phyloP scores from a whole-genome alignment of 2,113 vertebrate species.

The Camelus dromedarius region DNA sequence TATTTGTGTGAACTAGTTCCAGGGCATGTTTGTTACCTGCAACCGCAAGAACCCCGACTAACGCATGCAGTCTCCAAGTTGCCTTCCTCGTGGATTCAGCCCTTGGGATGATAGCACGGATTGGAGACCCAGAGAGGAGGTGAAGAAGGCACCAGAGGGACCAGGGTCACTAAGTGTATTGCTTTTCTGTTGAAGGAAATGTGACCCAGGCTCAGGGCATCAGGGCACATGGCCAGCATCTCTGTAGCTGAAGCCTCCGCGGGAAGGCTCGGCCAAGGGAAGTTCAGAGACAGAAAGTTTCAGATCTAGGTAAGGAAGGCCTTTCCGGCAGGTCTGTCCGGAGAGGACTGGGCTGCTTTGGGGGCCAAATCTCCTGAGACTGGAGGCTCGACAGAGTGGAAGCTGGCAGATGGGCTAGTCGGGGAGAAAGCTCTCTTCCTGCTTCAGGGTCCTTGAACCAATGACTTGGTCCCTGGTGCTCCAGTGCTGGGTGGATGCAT shows the following conservation, averaged over 20 bases:
- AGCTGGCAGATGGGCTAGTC: neutral
- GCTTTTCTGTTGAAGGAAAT: neutral
- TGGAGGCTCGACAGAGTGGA: neutral
- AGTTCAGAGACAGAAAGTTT: neutral
- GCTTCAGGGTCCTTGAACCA: neutral
- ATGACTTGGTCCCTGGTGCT: neutral
- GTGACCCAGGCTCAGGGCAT: neutral
- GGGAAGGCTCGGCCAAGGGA: accelerated
- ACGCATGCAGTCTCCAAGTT: neutral
- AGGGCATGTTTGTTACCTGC: neutral
- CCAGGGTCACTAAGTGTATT: neutral
- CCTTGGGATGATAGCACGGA: neutral
- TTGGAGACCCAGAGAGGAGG: neutral
- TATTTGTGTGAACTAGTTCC: neutral
- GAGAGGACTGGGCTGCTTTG: neutral
- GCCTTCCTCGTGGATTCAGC: neutral
- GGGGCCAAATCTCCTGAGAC: neutral
- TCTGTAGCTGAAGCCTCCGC: neutral
- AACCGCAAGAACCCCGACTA: too few species aligned
- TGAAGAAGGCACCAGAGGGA: too few species aligned
- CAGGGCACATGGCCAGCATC: neutral
- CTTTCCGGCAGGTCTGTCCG: neutral
- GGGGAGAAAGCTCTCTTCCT: neutral
- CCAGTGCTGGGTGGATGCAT: neutral
- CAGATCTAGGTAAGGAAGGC: too few species aligned